Percentiles rank a stretch among this genome's conserved stretches.
These are phyloP conservation scores for Drosophila pachea DNA, from an alignment of 1,140 invertebrate genomes.

Conservation along the genomic window DNA sequence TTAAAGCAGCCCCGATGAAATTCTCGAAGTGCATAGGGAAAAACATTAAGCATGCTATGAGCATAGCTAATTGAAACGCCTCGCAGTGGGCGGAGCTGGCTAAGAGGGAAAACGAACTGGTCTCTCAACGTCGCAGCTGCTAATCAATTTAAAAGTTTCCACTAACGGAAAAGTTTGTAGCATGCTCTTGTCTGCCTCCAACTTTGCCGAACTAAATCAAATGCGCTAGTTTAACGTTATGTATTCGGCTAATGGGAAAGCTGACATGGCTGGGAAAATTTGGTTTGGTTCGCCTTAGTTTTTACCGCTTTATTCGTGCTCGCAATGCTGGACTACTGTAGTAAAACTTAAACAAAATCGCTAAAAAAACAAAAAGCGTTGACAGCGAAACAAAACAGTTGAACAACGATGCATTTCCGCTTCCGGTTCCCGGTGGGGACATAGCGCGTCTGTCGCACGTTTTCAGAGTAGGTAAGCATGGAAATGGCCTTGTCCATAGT, in stretches of 20 bases:
- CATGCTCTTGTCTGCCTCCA: conserved; percentile 53
- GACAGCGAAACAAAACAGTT: conserved; percentile 37
- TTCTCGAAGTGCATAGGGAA: no score
- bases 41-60: conserved; percentile 36
- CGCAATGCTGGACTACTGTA: no score
- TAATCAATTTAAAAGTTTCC: conserved; percentile 75
- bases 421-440: conserved; percentile 48
- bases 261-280: conserved; percentile 57
- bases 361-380: conserved; percentile 32
- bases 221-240: conserved; percentile 52
- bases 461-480: conserved; percentile 26
- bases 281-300: not conserved
- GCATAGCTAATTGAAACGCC: conserved; percentile 65
- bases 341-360: not conserved
- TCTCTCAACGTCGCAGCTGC: conserved; percentile 28
- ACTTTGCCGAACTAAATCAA: conserved; percentile 59
- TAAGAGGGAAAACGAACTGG: not conserved
- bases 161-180: conserved; percentile 55
- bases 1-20: no score
- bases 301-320: no score
- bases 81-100: conserved; percentile 21
- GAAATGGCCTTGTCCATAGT: conserved; percentile 37
- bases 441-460: not conserved
- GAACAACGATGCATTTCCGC: conserved; percentile 62
- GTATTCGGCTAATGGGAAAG: conserved; percentile 67